Percentiles rank a stretch among this genome's conserved stretches.
phyloP scores from a whole-genome alignment of 2,113 vertebrate genomes.

The Hydropotes inermis region DNA sequence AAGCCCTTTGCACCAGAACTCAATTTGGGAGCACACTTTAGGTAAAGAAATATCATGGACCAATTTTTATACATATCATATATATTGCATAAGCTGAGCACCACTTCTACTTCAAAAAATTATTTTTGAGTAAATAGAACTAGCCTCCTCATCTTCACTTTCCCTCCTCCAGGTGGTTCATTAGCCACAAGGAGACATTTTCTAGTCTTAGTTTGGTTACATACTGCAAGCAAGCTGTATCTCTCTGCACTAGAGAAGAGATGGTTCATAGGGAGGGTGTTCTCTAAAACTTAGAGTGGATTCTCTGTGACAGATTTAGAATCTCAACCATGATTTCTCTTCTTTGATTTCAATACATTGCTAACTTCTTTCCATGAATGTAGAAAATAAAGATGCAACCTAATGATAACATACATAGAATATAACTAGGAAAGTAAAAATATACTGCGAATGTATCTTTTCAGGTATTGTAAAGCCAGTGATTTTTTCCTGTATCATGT shows the following conservation, averaged over 20 bases:
- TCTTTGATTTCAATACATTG: not conserved
- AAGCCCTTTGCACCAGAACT: constrained; percentile 84
- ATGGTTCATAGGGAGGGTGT: not conserved
- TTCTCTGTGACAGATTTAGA: not conserved
- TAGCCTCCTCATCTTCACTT: not conserved
- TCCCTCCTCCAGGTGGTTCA: not conserved
- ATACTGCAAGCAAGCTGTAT: not conserved
- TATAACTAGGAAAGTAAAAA: not conserved
- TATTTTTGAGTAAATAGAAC: not conserved
- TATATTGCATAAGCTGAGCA: not conserved
- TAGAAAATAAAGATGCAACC: not conserved
- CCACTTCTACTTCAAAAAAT: not conserved
- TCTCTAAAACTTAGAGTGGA: not conserved
- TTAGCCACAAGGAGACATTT: not conserved
- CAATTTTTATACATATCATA: not conserved
- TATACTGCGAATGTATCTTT: not conserved
- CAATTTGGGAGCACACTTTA: constrained; percentile 88
- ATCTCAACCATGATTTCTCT: not conserved
- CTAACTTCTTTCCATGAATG: not conserved
- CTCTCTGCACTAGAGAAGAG: not conserved
- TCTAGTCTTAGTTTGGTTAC: not conserved
- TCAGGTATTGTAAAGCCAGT: not conserved
- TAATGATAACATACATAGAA: not conserved
- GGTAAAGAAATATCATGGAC: constrained; percentile 77
- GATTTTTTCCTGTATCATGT: not conserved